A percentile compares a stretch with the other conserved stretches of the same genome.
These are phyloP conservation scores for Sebastes itinus DNA, from an alignment of 2,797 vertebrate species.

Conservation along the genomic window DNA sequence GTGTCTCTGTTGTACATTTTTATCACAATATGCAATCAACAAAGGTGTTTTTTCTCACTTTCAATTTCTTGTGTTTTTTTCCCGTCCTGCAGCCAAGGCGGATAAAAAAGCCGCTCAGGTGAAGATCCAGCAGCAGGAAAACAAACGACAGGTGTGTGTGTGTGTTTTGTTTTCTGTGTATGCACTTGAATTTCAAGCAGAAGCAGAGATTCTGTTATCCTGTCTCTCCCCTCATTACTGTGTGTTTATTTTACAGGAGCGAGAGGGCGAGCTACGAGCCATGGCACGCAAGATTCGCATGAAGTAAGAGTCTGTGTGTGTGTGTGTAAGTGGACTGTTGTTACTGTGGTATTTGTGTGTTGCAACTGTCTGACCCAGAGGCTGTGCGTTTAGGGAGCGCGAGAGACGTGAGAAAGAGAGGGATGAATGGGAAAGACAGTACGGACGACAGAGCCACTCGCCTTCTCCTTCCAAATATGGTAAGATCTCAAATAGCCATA, in stretches of 20 bases:
- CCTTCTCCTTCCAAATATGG: constrained; percentile 88
- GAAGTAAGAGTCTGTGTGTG: constrained; percentile 85
- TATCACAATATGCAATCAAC: neutral
- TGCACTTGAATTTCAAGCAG: neutral
- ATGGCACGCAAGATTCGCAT: constrained; percentile 97
- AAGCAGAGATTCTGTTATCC: neutral
- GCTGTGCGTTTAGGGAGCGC: constrained; percentile 83
- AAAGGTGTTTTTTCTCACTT: neutral
- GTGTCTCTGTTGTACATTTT: neutral
- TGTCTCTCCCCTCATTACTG: constrained; percentile 2
- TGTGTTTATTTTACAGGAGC: constrained; percentile 82
- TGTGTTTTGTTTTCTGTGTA: constrained; percentile 35
- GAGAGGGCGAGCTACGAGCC: constrained; percentile 92
- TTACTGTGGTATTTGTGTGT: constrained; percentile 35
- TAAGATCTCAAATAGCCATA: constrained; percentile 48
- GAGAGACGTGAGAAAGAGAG: constrained; percentile 91
- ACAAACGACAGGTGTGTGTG: constrained; percentile 88
- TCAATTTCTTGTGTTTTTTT: neutral
- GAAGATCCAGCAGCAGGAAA: constrained; percentile 93
- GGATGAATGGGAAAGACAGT: constrained; percentile 93
- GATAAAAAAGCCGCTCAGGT: constrained; percentile 95
- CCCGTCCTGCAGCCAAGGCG: constrained; percentile 86
- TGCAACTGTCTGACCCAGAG: constrained; percentile 46
- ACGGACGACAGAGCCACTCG: constrained; percentile 90
- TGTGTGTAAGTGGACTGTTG: constrained; percentile 13